A percentile compares a stretch with the other conserved stretches of the same genome.
Conservation (phyloP, 2,113 vertebrate species). For the Uria aalge region DNA sequence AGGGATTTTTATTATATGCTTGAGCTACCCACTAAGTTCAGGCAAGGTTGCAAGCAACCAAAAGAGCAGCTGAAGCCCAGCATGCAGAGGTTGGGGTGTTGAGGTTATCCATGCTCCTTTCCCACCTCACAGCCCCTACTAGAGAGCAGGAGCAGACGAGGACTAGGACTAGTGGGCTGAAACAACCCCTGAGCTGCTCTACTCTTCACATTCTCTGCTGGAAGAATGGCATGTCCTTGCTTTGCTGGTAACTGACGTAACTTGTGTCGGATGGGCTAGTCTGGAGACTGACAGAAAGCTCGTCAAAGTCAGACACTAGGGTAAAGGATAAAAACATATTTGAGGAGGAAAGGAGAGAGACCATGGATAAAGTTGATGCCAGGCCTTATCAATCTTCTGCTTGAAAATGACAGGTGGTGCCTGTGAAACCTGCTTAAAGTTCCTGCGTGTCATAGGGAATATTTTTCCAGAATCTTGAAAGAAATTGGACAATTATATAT, state of each 20-base stretch:
- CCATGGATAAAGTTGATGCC: neutral
- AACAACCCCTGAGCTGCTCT: neutral
- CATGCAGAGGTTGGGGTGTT: rapidly evolving
- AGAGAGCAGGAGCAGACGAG: neutral
- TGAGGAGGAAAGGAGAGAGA: neutral
- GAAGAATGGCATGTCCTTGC: neutral
- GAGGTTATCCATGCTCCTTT: neutral
- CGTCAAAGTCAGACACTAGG: neutral
- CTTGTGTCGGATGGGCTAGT: rapidly evolving
- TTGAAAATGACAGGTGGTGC: neutral
- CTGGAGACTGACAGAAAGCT: neutral
- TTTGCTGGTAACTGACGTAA: neutral
- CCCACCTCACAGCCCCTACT: neutral
- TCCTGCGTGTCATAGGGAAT: neutral
- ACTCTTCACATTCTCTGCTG: neutral
- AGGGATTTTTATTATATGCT: neutral
- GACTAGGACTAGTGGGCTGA: neutral
- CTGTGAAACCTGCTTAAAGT: neutral
- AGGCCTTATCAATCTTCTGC: neutral
- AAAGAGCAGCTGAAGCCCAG: neutral
- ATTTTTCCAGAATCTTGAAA: conserved; percentile 32
- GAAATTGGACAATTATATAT: conserved; percentile 23
- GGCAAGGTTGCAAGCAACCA: neutral
- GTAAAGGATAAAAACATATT: neutral
- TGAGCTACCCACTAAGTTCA: neutral